Evolutionary conservation across 1,140 invertebrate species (phyloP), one percentile per base, ranked within the genome.

Genomic region (Penaeus indicus): DNA sequence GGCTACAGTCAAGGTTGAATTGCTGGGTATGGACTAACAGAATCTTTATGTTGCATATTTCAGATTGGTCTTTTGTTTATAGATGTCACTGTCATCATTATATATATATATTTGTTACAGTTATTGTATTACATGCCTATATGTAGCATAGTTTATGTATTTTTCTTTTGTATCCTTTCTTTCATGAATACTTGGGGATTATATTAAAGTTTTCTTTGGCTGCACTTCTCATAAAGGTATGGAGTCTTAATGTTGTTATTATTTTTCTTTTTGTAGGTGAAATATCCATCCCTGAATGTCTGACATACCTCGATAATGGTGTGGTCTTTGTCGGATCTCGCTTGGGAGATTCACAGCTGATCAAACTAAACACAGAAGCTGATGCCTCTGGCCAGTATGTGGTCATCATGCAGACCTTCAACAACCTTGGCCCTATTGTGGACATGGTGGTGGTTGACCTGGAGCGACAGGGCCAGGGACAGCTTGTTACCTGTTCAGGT

Each of bases 261-360:
- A 60, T 62, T 18, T 1, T 21, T 79, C 18, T 32, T 47, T 86
- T 91, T 47, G 84, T 91, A 84, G 95, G 96, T 64, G 97, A 99
- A 94, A 98, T 99, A 63, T 98, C 97, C 22, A 99, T 99, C 90
- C 98, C 99, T 5, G 98, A 99, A 93, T 98, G 97, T 92, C 96
- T 99, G 92, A 99, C 98, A n/a, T 99, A 99, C 92, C 94, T 99
- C 78, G 99, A 99, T 92, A 99, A 99, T 94, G 98, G 98, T 69
- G 98, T 99, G 42, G 96, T 99, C 79, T 99, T 98, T 93, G 96
- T 99, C 91, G 99, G 99, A 0, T 99, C 98, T 1, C 95, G 98
- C 32, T 94, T 99, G 38, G 99, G 99, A 0, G 99, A 99, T 93
- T 99, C 98, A 0, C 98, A 99, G 90, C 93, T 99, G 5, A 96